Evolutionary conservation across 2,888 invertebrate genomes (phyloP).

Genomic region (Amphipoea lucens): DNA sequence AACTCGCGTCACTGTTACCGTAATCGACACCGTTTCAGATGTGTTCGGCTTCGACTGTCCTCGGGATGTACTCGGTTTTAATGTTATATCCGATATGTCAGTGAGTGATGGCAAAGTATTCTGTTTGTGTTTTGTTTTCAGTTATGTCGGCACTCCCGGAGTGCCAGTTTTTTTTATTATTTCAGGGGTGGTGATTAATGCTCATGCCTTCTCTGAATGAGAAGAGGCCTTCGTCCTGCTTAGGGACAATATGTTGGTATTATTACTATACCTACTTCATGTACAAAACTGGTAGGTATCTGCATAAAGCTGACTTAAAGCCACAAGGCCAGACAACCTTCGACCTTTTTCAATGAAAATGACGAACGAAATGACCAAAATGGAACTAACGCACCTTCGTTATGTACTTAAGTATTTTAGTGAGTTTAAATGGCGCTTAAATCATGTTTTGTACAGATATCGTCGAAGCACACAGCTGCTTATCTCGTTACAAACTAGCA

Average conservation of each 20-base stretch:
- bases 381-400: neutral
- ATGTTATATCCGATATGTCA: no score
- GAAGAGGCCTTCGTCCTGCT: no score
- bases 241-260: neutral
- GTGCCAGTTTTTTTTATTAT: no score
- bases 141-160: no score
- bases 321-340: neutral
- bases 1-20: no score
- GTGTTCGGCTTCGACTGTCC: no score
- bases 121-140: no score
- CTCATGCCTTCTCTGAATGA: no score
- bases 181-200: neutral
- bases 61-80: no score
- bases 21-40: no score
- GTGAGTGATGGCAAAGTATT: no score
- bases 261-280: neutral
- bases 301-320: neutral
- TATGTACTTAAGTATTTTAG: neutral
- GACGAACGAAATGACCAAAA: neutral
- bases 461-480: constrained; percentile 18
- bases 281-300: neutral
- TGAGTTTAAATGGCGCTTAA: neutral
- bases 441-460: constrained; percentile 8
- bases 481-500: constrained; percentile 56
- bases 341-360: neutral